These are phyloP conservation scores for Polyergus mexicanus DNA, from an alignment of 1,140 invertebrate species.

Conservation along the genomic window DNA sequence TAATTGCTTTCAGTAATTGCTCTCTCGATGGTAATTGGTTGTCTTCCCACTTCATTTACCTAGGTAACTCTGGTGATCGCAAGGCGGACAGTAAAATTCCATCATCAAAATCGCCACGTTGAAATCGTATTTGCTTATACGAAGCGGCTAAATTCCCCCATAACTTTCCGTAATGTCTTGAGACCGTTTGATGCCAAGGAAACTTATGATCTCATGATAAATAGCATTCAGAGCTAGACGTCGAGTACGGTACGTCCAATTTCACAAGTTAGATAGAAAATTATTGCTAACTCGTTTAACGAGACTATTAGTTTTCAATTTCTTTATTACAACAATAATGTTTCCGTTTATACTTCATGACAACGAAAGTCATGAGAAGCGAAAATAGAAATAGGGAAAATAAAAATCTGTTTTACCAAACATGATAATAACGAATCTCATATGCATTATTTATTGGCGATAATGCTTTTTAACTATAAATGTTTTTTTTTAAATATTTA, in stretches of 20 bases:
- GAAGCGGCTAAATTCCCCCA: background rate
- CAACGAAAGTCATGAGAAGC: background rate
- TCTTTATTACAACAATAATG: constrained; percentile 55
- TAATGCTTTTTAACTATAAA: background rate
- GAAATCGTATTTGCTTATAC: constrained; percentile 22
- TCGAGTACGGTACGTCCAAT: constrained; percentile 57
- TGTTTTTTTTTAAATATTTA: background rate
- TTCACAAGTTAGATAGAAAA: constrained; percentile 69
- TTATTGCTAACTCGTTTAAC: constrained; percentile 67
- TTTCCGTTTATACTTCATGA: constrained; percentile 41
- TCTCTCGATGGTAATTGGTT: constrained; percentile 77
- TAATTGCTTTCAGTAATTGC: constrained; percentile 82
- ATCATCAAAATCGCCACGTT: constrained; percentile 54
- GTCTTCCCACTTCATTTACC: constrained; percentile 67
- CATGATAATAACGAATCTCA: background rate
- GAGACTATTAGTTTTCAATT: constrained; percentile 65
- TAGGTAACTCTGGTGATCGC: constrained; percentile 44
- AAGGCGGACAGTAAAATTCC: constrained; percentile 54
- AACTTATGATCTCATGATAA: background rate
- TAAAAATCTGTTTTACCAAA: background rate
- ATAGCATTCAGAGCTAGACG: background rate
- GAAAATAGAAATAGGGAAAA: background rate
- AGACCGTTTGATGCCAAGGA: background rate
- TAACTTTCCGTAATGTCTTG: constrained; percentile 39
- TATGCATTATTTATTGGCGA: background rate